Conservation (phyloP, 2,797 vertebrate species). For the Schizopygopsis malacanthus region DNA sequence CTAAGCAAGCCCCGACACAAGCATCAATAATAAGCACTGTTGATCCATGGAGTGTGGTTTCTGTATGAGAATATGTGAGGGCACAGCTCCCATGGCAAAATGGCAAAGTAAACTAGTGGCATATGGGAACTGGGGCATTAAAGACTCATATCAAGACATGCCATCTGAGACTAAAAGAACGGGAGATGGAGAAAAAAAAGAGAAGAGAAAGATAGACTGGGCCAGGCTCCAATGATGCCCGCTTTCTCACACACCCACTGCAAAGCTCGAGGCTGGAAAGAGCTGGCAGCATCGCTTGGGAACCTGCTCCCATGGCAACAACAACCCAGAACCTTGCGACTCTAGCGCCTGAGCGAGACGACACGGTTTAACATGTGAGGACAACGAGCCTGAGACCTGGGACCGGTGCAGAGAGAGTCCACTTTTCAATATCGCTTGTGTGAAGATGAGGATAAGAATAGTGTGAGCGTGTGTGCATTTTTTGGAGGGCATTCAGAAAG, state of each 20-base stretch:
- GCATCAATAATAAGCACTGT: constrained; percentile 1
- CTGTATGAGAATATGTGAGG: constrained; percentile 21
- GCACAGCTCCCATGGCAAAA: constrained; percentile 22
- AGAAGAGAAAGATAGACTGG: neutral
- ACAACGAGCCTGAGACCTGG: constrained; percentile 20
- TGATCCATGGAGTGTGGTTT: neutral
- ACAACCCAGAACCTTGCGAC: constrained; percentile 34
- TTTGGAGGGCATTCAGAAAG: constrained; percentile 14
- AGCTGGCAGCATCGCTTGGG: constrained; percentile 39
- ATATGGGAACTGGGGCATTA: constrained; percentile 27
- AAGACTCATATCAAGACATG: constrained; percentile 43
- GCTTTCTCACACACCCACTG: constrained; percentile 44
- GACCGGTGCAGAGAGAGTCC: neutral
- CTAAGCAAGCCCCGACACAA: neutral
- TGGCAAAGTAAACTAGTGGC: neutral
- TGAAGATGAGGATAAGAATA: constrained; percentile 1
- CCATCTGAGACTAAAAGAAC: constrained; percentile 31
- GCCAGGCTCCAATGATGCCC: constrained; percentile 27
- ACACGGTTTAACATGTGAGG: constrained; percentile 43
- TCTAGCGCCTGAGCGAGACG: constrained; percentile 9
- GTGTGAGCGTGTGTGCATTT: neutral
- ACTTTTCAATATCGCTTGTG: constrained; percentile 5
- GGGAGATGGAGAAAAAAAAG: neutral
- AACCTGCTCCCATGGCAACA: constrained; percentile 54
- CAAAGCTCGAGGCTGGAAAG: constrained; percentile 24